Evolutionary conservation across 2,888 invertebrate species (phyloP).

Genomic region (Ectemnius lituratus): DNA sequence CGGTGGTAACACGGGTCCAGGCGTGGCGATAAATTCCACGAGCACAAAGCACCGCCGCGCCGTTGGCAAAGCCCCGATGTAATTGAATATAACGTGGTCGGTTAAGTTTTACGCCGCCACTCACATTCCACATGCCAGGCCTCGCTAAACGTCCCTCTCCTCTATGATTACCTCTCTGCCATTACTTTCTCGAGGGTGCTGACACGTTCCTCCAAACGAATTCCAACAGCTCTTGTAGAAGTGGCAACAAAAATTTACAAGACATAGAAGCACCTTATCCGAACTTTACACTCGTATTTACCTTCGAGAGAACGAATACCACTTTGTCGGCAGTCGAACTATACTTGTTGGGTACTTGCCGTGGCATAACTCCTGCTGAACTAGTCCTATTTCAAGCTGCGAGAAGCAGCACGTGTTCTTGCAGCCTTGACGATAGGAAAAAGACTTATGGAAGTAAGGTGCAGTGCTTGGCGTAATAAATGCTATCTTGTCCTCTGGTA

Average conservation of each 20-base stretch:
- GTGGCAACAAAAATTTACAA: neutral
- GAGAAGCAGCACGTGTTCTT: conserved; percentile 2
- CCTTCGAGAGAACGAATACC: too few relatives aligned
- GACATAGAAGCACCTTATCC: neutral
- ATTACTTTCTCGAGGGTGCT: conserved; percentile 25
- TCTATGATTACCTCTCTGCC: conserved; percentile 20
- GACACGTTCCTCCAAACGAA: neutral
- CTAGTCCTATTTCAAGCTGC: neutral
- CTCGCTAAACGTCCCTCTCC: conserved; percentile 14
- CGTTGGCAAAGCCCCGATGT: conserved; percentile 37
- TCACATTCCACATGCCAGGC: conserved; percentile 34
- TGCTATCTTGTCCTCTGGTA: too few relatives aligned
- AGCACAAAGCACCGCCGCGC: conserved; percentile 31
- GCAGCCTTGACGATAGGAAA: neutral
- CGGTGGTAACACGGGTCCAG: conserved; percentile 18
- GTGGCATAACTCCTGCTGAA: too few relatives aligned
- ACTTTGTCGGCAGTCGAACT: too few relatives aligned
- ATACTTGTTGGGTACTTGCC: too few relatives aligned
- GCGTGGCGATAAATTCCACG: conserved; percentile 30
- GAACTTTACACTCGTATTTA: too few relatives aligned
- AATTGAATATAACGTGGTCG: conserved; percentile 55
- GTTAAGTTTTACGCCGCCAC: conserved; percentile 57
- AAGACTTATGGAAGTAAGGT: neutral
- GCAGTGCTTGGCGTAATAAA: too few relatives aligned
- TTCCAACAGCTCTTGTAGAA: neutral